These are phyloP conservation scores for Pachycephala philippinensis DNA, from an alignment of 2,113 vertebrate species.

Conservation along the genomic window DNA sequence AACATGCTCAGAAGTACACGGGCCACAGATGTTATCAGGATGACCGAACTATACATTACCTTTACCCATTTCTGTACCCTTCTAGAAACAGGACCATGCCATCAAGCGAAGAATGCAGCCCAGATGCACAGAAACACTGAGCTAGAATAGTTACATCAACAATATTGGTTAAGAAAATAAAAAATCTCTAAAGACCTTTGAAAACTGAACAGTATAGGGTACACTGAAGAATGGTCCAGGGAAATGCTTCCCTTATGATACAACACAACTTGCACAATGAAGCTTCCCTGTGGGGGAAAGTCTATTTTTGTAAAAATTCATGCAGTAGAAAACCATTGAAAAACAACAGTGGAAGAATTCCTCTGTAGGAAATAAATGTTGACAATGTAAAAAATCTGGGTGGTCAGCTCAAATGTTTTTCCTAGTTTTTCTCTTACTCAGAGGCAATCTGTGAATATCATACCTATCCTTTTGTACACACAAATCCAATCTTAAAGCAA, in stretches of 20 bases:
- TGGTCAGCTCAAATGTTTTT: neutral
- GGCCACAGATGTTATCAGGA: neutral
- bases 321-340: neutral
- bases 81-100: neutral
- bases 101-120: neutral
- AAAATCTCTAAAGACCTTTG: neutral
- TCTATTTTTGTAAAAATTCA: neutral
- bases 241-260: neutral
- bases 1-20: neutral
- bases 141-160: neutral
- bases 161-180: neutral
- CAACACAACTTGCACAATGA: neutral
- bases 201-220: neutral
- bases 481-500: neutral
- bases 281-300: neutral
- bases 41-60: neutral
- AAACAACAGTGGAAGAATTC: neutral
- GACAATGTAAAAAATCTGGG: neutral
- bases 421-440: neutral
- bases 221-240: neutral
- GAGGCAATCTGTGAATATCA: neutral
- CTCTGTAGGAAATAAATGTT: neutral
- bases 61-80: neutral
- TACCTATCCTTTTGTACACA: neutral
- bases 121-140: neutral